Percentiles rank a stretch among this genome's conserved stretches.
These are phyloP conservation scores for Hydrozoanthus gracilis DNA, from an alignment of 92 coral and sea anemone genomes.

Conservation along the genomic window DNA sequence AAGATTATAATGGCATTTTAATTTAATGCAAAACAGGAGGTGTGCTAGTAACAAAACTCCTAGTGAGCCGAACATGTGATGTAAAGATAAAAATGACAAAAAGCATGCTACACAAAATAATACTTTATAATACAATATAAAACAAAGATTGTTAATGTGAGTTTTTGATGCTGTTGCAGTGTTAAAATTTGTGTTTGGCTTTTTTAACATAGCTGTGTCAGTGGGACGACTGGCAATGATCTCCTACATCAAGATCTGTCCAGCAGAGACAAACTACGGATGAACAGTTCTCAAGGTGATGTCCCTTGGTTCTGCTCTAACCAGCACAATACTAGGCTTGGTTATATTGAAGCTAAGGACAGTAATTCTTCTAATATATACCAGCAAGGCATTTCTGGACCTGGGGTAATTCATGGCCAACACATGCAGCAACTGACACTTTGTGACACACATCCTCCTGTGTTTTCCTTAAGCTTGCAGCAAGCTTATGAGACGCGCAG, in stretches of 20 bases:
- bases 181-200: too few species aligned
- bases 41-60: too few species aligned
- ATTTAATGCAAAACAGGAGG: too few species aligned
- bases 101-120: too few species aligned
- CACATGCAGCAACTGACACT: not conserved
- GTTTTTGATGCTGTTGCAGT: too few species aligned
- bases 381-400: not conserved
- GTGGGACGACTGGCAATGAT: not conserved
- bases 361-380: not conserved
- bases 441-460: not conserved
- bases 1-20: too few species aligned
- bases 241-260: not conserved
- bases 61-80: too few species aligned
- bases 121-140: too few species aligned
- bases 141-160: too few species aligned
- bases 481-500: conserved; percentile 23
- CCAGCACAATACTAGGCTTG: not conserved
- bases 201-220: not conserved
- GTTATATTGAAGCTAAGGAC: not conserved
- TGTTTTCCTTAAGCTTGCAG: conserved; percentile 26
- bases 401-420: not conserved
- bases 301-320: not conserved
- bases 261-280: too few species aligned
- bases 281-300: too few species aligned
- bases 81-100: too few species aligned